Conservation (phyloP, 2,888 invertebrate species). For the Copidosoma aretas region DNA sequence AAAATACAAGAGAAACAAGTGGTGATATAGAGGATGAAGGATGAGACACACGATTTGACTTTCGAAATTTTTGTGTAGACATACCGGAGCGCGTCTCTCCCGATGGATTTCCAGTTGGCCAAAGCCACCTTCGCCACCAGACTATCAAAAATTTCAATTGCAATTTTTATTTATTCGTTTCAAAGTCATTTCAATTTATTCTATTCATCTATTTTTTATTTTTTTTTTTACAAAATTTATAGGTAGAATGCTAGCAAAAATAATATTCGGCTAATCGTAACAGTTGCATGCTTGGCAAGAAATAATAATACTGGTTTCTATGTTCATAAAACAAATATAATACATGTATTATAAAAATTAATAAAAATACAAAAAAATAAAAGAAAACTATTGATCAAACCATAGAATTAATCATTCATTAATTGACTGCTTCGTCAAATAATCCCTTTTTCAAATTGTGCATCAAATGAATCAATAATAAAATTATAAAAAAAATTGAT, state of each 20-base stretch:
- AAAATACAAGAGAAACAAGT: constrained; percentile 11
- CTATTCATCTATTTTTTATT: constrained; percentile 11
- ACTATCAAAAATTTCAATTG: constrained; percentile 56
- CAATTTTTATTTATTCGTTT: constrained; percentile 22
- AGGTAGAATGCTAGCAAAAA: neutral
- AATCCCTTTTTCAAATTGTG: constrained; percentile 3
- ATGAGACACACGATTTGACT: constrained; percentile 37
- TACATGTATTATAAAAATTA: neutral
- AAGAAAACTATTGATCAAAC: neutral
- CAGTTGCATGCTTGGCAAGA: constrained; percentile 22
- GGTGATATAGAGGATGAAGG: constrained; percentile 11
- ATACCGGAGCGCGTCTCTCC: constrained; percentile 60
- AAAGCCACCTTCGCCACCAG: constrained; percentile 62
- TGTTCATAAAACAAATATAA: neutral
- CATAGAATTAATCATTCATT: neutral
- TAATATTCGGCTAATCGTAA: constrained; percentile 3
- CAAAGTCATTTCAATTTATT: constrained; percentile 8
- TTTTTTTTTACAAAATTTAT: neutral
- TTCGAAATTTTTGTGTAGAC: constrained; percentile 48
- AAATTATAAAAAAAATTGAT: constrained; percentile 23
- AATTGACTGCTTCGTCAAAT: neutral
- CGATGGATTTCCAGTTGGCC: constrained; percentile 60
- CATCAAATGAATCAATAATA: neutral
- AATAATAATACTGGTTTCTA: neutral
- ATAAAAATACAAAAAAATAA: neutral